phyloP scores from a whole-genome alignment of 2,888 invertebrate genomes.

The Metopia argyrocephala region DNA sequence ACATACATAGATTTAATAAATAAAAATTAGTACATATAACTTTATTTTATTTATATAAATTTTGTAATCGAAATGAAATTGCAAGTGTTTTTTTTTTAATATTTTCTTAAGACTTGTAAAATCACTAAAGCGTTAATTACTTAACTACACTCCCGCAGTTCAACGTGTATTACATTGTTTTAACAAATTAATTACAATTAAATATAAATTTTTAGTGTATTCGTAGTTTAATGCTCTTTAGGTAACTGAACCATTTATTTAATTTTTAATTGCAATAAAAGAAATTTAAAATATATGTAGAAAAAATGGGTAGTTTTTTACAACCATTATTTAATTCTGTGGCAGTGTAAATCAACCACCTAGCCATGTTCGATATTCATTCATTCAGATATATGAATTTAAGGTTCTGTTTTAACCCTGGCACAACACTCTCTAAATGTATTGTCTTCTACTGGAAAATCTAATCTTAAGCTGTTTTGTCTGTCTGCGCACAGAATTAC shows the following conservation, averaged over 20 bases:
- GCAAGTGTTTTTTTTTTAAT: conserved; percentile 46
- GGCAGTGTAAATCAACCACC: too few relatives aligned
- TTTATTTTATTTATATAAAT: not conserved
- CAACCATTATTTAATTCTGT: too few relatives aligned
- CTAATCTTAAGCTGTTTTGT: too few relatives aligned
- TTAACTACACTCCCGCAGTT: not conserved
- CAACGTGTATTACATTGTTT: not conserved
- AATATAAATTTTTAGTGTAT: not conserved
- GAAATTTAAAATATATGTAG: not conserved
- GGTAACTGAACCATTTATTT: conserved; percentile 69
- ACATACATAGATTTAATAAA: not conserved
- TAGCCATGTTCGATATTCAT: too few relatives aligned
- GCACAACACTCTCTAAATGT: too few relatives aligned
- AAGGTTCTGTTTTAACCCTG: too few relatives aligned
- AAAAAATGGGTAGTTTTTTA: not conserved
- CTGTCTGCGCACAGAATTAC: too few relatives aligned
- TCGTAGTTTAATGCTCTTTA: conserved; percentile 70
- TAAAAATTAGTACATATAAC: too few relatives aligned
- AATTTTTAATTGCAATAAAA: conserved; percentile 1
- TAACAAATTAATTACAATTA: conserved; percentile 1
- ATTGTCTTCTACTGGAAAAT: too few relatives aligned
- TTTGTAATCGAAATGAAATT: conserved; percentile 55
- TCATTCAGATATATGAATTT: too few relatives aligned
- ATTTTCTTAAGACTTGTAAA: too few relatives aligned
- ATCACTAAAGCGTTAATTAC: conserved; percentile 61